Conservation (phyloP, 2,113 vertebrate species). For the Corvus moneduloides region DNA sequence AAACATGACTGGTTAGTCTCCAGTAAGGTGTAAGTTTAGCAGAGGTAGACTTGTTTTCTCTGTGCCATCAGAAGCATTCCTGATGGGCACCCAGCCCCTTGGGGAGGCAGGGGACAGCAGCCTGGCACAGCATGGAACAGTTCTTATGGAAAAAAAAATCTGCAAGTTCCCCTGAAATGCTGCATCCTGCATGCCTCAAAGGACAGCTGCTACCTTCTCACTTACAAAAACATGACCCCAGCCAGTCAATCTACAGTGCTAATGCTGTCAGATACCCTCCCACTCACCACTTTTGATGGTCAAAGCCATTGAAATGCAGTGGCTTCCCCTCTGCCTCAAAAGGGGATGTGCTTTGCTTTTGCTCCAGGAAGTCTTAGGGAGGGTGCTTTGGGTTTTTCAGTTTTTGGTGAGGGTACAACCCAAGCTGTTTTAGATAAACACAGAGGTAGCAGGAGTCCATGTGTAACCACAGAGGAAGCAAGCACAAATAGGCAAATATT, state of each 20-base stretch:
- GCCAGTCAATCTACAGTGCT: neutral
- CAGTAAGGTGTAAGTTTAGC: neutral
- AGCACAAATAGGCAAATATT: constrained; percentile 21
- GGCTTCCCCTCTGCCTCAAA: neutral
- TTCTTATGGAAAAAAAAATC: neutral
- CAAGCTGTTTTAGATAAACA: neutral
- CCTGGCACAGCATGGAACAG: neutral
- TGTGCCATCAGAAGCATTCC: neutral
- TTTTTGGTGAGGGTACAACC: neutral
- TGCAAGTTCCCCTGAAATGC: constrained; percentile 25
- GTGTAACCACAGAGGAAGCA: neutral
- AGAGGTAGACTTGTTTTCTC: neutral
- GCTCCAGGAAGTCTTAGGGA: neutral
- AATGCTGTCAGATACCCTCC: neutral
- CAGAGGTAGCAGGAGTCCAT: neutral
- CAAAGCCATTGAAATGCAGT: constrained; percentile 6
- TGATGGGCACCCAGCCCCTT: neutral
- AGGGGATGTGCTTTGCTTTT: neutral
- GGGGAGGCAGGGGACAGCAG: neutral
- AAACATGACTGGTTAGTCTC: neutral
- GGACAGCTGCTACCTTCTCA: constrained; percentile 61
- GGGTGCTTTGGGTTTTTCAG: neutral
- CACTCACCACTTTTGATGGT: neutral
- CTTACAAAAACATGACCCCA: constrained; percentile 40
- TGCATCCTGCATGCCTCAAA: constrained; percentile 18